A percentile compares a stretch with the other conserved stretches of the same genome.
phyloP scores from a whole-genome alignment of 2,113 vertebrate genomes.

The Centropus bengalensis region DNA sequence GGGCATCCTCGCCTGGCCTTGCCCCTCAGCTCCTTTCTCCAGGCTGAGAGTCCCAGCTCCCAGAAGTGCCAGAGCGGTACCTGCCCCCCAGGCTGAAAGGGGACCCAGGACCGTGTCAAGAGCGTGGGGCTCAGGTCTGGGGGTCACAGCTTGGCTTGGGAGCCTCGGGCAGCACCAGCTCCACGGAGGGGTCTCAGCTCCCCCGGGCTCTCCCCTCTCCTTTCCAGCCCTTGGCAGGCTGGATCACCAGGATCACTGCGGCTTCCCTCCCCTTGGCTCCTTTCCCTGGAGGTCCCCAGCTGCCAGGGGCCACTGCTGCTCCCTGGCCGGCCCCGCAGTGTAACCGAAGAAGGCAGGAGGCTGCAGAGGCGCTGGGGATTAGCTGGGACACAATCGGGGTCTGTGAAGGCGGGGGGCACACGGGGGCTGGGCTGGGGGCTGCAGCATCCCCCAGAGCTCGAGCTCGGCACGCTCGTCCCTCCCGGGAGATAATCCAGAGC shows the following conservation, averaged over 20 bases:
- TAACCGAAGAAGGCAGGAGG: conserved; percentile 7
- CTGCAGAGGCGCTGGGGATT: conserved; percentile 8
- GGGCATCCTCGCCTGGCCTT: neutral
- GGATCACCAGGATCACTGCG: neutral
- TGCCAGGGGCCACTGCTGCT: neutral
- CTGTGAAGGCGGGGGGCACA: neutral
- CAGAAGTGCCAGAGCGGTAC: neutral
- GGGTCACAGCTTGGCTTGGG: too few species aligned
- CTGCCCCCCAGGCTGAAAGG: neutral
- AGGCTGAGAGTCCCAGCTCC: rapidly evolving
- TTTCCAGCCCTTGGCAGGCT: too few species aligned
- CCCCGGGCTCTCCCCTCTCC: too few species aligned
- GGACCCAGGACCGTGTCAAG: too few species aligned
- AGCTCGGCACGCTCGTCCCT: neutral
- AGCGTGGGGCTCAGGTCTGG: too few species aligned
- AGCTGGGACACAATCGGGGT: neutral
- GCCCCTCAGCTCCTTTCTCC: neutral
- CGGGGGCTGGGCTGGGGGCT: neutral
- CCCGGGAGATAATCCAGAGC: neutral
- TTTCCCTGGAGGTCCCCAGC: neutral
- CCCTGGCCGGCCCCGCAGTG: neutral
- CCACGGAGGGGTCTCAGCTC: too few species aligned
- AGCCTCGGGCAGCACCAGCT: too few species aligned
- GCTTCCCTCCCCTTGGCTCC: neutral
- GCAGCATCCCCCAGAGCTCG: rapidly evolving